Percentiles rank a stretch among this genome's conserved stretches.
These are phyloP conservation scores for Drusus annulatus DNA, from an alignment of 1,140 invertebrate species.

Conservation along the genomic window DNA sequence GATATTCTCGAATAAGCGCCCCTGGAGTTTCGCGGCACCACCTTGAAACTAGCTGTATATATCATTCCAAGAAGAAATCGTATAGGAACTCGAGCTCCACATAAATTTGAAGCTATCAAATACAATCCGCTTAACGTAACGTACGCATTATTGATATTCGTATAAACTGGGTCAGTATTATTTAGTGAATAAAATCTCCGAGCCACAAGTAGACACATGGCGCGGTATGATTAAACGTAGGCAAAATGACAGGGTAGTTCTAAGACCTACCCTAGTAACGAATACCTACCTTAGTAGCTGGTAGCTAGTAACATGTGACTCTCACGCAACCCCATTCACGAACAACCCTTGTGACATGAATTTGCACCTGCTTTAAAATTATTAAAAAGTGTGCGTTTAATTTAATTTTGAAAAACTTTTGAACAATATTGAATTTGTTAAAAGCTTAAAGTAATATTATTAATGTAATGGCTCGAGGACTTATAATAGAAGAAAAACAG, in stretches of 20 bases:
- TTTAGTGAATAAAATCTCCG: constrained; percentile 18
- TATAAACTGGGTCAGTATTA: constrained; percentile 16
- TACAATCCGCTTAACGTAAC: too few species aligned
- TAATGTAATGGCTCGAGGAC: too few species aligned
- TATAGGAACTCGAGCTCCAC: too few species aligned
- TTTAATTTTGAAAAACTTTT: not conserved
- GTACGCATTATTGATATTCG: not conserved
- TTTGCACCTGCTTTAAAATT: not conserved
- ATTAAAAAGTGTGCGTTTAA: not conserved
- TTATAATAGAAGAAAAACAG: too few species aligned
- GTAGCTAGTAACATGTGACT: not conserved
- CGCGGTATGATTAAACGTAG: not conserved
- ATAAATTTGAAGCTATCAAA: too few species aligned
- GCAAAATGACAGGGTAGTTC: not conserved
- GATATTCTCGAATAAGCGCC: too few species aligned
- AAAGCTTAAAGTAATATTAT: too few species aligned
- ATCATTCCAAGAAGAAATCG: too few species aligned
- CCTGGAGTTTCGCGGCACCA: too few species aligned
- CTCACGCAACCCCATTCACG: constrained; percentile 23
- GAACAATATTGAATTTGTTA: not conserved
- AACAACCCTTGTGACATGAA: not conserved
- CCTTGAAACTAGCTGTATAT: too few species aligned
- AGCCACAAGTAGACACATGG: constrained; percentile 8
- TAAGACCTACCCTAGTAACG: too few species aligned
- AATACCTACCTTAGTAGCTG: not conserved